phyloP scores from a whole-genome alignment of 2,113 vertebrate genomes.

The Penelope pileata region DNA sequence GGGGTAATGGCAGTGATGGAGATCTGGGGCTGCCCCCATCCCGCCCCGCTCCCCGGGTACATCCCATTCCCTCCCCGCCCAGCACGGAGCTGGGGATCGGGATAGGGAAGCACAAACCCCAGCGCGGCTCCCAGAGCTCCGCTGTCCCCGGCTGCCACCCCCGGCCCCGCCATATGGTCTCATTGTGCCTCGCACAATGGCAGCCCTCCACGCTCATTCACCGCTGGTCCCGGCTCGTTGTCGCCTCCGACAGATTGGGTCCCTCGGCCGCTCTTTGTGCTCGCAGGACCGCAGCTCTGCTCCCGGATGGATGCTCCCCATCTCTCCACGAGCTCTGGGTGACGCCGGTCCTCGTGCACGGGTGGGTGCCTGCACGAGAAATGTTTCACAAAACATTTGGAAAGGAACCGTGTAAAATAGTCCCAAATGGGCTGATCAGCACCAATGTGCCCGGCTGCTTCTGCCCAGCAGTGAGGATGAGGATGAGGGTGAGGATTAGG shows the following conservation, averaged over 20 bases:
- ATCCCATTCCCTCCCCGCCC: neutral
- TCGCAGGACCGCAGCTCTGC: neutral
- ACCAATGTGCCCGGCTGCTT: neutral
- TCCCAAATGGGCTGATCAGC: rapidly evolving
- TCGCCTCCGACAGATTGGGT: conserved; percentile 34
- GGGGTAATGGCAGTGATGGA: neutral
- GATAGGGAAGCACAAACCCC: neutral
- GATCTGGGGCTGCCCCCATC: rapidly evolving
- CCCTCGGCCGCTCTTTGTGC: neutral
- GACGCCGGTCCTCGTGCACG: rapidly evolving
- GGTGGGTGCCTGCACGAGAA: rapidly evolving
- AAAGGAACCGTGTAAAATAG: neutral
- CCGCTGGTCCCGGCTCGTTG: neutral
- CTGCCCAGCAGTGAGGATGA: rapidly evolving
- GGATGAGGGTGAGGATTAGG: too few species aligned
- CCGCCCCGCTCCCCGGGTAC: rapidly evolving
- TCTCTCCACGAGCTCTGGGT: neutral
- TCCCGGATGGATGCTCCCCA: neutral
- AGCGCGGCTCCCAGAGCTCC: neutral
- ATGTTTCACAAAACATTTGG: neutral
- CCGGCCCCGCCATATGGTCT: conserved; percentile 55
- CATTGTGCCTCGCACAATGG: conserved; percentile 54
- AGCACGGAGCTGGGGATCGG: neutral
- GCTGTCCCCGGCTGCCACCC: neutral
- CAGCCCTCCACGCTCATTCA: conserved; percentile 31